A percentile compares a stretch with the other conserved stretches of the same genome.
Conservation (phyloP, 2,888 invertebrate genomes). For the Notocelia uddmanniana region DNA sequence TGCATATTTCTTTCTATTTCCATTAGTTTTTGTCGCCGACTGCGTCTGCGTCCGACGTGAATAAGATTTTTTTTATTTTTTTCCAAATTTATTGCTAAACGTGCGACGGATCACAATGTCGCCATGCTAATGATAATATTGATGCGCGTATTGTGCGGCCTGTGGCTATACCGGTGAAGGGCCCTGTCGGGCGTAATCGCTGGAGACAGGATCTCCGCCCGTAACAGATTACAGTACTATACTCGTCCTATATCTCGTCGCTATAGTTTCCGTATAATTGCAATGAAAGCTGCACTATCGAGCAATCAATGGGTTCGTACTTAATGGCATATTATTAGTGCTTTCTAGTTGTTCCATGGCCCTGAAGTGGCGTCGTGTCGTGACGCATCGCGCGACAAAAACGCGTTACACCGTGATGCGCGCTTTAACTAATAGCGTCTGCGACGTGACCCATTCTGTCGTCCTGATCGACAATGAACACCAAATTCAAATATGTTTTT, state of each 20-base stretch:
- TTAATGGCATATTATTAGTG: constrained; percentile 22
- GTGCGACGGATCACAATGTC: constrained; percentile 47
- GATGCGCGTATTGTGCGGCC: constrained; percentile 41
- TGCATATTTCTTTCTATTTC: constrained; percentile 68
- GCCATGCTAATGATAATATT: constrained; percentile 49
- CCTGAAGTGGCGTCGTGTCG: neutral
- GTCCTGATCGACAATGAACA: constrained; percentile 15
- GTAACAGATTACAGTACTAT: constrained; percentile 25
- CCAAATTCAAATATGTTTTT: constrained; percentile 32
- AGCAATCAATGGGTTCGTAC: neutral
- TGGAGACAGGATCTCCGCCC: constrained; percentile 26
- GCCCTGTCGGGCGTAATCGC: constrained; percentile 19
- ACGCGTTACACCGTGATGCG: constrained; percentile 16
- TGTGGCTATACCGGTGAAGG: constrained; percentile 13
- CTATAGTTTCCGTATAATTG: constrained; percentile 30
- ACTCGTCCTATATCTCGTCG: neutral
- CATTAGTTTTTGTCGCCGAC: constrained; percentile 61
- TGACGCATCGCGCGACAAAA: constrained; percentile 6
- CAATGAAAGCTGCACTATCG: constrained; percentile 32
- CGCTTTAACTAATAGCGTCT: constrained; percentile 27
- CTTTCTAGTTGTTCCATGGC: constrained; percentile 14
- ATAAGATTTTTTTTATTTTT: constrained; percentile 60
- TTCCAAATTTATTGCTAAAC: constrained; percentile 64
- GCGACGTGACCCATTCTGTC: constrained; percentile 27
- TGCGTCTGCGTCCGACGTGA: constrained; percentile 54